Evolutionary conservation across 2,113 vertebrate genomes (phyloP).

Genomic region (Urocolius indicus): DNA sequence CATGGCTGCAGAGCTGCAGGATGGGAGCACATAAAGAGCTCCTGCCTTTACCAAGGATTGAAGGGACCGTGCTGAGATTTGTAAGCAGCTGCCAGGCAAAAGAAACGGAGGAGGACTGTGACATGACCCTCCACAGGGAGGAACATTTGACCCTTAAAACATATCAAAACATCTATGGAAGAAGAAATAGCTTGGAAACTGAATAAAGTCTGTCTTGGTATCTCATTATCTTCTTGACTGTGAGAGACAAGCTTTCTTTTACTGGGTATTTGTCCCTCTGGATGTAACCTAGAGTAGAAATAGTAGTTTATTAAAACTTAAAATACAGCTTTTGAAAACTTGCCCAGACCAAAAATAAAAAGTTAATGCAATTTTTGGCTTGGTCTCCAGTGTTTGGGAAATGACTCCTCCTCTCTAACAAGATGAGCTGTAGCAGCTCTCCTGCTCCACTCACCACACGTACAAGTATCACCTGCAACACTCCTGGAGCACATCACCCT

Average conservation of each 20-base stretch:
- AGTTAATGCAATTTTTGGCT: neutral
- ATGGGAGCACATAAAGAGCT: neutral
- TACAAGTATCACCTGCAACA: neutral
- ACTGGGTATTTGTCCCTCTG: neutral
- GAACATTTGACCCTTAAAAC: neutral
- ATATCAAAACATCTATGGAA: neutral
- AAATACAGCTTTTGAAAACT: conserved; percentile 2
- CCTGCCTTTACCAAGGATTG: neutral
- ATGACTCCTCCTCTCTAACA: neutral
- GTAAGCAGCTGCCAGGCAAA: neutral
- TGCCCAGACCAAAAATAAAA: neutral
- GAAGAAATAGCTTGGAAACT: neutral
- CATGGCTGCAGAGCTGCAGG: neutral
- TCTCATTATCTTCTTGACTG: neutral
- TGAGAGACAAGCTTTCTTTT: neutral
- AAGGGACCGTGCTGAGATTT: neutral
- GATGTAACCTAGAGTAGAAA: neutral
- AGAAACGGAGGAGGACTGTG: neutral
- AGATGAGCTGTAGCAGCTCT: neutral
- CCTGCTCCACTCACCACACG: neutral
- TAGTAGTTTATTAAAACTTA: neutral
- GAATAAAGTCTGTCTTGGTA: neutral
- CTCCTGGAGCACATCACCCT: rapidly evolving
- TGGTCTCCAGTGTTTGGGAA: neutral
- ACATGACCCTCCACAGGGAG: neutral